Base-by-base conservation (phyloP, 2,113 vertebrate genomes). In the Miniopterus natalensis region DNA sequence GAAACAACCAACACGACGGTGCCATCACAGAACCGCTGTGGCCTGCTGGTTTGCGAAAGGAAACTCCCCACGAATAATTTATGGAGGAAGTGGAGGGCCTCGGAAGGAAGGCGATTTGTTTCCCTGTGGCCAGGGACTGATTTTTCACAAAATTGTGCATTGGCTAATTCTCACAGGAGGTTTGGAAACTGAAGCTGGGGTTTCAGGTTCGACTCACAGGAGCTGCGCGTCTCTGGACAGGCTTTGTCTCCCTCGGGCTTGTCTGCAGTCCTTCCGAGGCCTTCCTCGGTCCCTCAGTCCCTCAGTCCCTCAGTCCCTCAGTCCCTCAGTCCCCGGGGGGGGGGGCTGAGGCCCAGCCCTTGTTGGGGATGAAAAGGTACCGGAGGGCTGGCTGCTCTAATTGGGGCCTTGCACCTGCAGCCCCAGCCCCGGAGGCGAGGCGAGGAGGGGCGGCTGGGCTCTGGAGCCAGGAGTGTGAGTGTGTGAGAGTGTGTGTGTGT, bases 341-440 rank as follows among this genome's bases (percentile, higher is more conserved):
- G 25, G 84, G 47, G 42, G 51, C 31, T 90, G 88, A 87, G 96
- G 21, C 25, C 36, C n/a, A 4, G 31, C 51, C 25, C 8, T 95
- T 84, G 40, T 61, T 86, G 7, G 0, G 53, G 55, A 92, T 83
- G 40, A 90, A 95, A 97, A 96, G 57, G 63, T 80, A 88, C 4
- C 93, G 31, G 49, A 51, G 95, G 23, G 20, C 94, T 0, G 2
- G 0, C 59, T 75, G 94, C 92, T 94, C 88, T 97, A 97, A 96
- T 89, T 94, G 95, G 93, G 73, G 89, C 77, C 77, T 81, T 85
- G 96, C 95, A 98, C 96, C 95, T 97, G 96, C 95, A 86, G 92
- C 42, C 80, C 80, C 36, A 17, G 95, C 74, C 74, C 45, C 63
- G 20, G 83, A 36, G 36, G 36, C 36, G 36, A 36, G 36, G 36